Evolutionary conservation across 2,113 vertebrate genomes (phyloP), one percentile per base, ranked within the genome.

Genomic region (Lynx canadensis): DNA sequence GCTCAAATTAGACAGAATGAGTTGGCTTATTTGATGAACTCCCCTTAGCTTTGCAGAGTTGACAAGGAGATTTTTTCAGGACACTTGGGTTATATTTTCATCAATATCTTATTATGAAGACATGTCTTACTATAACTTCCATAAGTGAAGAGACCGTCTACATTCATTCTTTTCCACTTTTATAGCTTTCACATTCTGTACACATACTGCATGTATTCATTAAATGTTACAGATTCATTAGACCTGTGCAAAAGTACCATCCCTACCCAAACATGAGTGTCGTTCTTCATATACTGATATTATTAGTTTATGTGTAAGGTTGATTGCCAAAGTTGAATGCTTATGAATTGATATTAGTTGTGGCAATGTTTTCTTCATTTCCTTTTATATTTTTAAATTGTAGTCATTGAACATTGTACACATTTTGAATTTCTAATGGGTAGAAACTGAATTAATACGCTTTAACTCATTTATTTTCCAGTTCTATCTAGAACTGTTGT

Each of bases 341-440:
- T 89, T 85, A 66, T 90, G 48, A 95, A 90, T 79, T 95, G 18
- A 33, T 63, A 92, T 84, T 94, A 69, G 33, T 90, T 96, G 14
- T 85, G 57, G 63, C 87, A 92, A 83, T 88, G 18, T 71, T 92
- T 94, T 88, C 52, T 88, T 93, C 52, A 94, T 91, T 95, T 93
- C 31, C 55, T 66, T 93, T 92, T 92, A 63, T 90, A 76, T 85
- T 94, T 97, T 97, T 76, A 95, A 95, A 95, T 96, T 93, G 3
- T 3, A 92, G 52, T 92, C 79, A 91, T 86, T 95, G 85, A 95
- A 81, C 52, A 57, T 66, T 81, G 38, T 81, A 38, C 15, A 93
- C 15, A 91, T 91, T 85, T 90, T 92, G 50, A 96, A 90, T 97
- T 83, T 94, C 33, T 81, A 90, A 85, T 79, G 31, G 74, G 4